phyloP scores from a whole-genome alignment of 2,113 vertebrate genomes.

The Mastomys coucha region DNA sequence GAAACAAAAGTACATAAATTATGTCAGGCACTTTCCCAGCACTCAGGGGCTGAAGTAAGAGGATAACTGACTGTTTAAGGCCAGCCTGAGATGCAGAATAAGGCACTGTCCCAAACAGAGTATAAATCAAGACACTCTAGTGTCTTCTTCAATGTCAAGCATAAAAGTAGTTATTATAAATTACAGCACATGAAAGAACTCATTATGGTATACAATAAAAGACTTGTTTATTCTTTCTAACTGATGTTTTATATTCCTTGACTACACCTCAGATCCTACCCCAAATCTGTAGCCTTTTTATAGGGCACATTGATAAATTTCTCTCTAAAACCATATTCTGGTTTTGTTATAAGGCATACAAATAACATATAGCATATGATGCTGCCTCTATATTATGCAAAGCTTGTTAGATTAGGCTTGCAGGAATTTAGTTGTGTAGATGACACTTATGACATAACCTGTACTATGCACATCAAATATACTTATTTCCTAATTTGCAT shows the following conservation, averaged over 20 bases:
- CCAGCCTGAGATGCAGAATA: background rate
- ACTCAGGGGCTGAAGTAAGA: background rate
- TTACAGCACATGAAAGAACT: background rate
- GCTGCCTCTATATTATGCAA: background rate
- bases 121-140: background rate
- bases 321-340: constrained; percentile 14
- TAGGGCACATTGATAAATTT: background rate
- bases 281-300: background rate
- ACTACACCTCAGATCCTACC: background rate
- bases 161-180: background rate
- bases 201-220: background rate
- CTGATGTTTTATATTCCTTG: background rate
- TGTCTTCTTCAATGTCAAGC: background rate
- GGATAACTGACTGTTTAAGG: background rate
- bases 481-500: background rate
- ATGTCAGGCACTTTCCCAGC: background rate
- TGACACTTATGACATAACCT: background rate
- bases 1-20: background rate
- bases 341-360: constrained; percentile 20
- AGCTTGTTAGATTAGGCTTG: background rate
- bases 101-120: background rate
- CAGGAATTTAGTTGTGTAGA: background rate
- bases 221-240: background rate
- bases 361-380: background rate
- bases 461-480: background rate